Evolutionary conservation across 2,113 vertebrate genomes (phyloP), one percentile per base, ranked within the genome.

Genomic region (Amblyornis subalaris): DNA sequence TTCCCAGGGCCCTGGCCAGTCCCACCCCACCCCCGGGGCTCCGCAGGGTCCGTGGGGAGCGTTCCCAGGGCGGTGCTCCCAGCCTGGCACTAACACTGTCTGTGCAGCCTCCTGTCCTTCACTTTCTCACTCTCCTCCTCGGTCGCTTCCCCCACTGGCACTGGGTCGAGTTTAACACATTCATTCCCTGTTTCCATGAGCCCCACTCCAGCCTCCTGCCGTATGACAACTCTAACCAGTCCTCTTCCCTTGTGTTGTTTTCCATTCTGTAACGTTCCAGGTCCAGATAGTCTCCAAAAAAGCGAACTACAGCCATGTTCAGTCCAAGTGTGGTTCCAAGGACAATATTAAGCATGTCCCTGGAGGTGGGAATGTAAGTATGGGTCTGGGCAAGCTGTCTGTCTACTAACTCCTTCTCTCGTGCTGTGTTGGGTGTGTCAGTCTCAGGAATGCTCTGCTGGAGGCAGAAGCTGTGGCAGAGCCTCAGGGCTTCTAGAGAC

Each of bases 291-390:
- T 99, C 98, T 99, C 98, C 98, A 99, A 99, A 99, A 99, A 99
- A 98, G 97, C 98, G 98, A 99, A 99, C 99, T 99, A 99, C 99
- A 99, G 99, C 98, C 99, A 99, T 96, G 97, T 99, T 98, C 98
- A 99, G 88, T 99, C 99, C 96, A 99, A 99, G 98, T 99, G 99
- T 98, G 99, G 99, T 96, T 99, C 99, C 98, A 99, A 99, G 99
- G 99, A 99, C 98, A 99, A 99, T 98, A 99, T 99, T 98, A 99
- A 99, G 98, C 99, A 99, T 98, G 98, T 99, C 98, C 99, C 99
- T 98, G 99, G 99, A 98, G 99, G 99, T 98, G 99, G 99, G 98
- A 99, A 99, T 98, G 99, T 99, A 99, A 99, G 99, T 99, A 99
- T 98, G 96, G 96, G 66, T 91, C 51, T 88, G 94, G 90, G 85